Evolutionary conservation across 2,113 vertebrate genomes (phyloP), one percentile per base, ranked within the genome.

Genomic region (Microcebus tavaratra): DNA sequence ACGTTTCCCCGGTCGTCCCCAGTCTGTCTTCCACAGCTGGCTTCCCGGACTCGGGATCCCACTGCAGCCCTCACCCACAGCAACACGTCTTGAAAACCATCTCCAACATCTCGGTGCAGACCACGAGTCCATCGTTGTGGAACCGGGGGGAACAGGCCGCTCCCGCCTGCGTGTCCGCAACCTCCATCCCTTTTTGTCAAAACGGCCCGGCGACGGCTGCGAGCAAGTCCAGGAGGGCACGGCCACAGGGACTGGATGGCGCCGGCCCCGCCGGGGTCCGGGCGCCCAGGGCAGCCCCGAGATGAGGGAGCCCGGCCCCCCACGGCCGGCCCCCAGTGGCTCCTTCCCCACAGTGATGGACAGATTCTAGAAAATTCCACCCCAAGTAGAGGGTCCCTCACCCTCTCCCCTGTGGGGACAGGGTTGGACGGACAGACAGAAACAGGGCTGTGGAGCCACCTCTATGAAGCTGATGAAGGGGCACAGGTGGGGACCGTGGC

Each of bases 201-300:
- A 65, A 25, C 34, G 2, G 73, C 42, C 65, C 59, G 5, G 59
- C 53, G 34, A 5, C 1, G 29, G 1, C 3, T 0, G 7, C 0
- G 0, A 8, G 70, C 34, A 21, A 2, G 15, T 48, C 68, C 88
- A 25, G 82, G 91, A 55, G 68, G 0, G 59, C 34, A 7, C 0
- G 0, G n/a, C 78, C 31, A 7, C 8, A 0, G 70, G 9, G 53
- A 42, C 36, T 12, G 13, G 63, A 10, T 31, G 42, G 5, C 1
- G 0, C 34, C 1, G 21, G 50, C 48, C 23, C 31, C 2, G 4
- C 39, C 2, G 23, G 45, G 0, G 5, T 48, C 78, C 53, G 5
- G 45, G 10, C 1, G 23, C 78, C 84, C 0, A 3, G 1, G 17
- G 78, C 2, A 10, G 68, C 63, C 25, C 8, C 0, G 0, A 10